Conservation (phyloP, 2,797 vertebrate species). For the Gymnocypris eckloni region DNA sequence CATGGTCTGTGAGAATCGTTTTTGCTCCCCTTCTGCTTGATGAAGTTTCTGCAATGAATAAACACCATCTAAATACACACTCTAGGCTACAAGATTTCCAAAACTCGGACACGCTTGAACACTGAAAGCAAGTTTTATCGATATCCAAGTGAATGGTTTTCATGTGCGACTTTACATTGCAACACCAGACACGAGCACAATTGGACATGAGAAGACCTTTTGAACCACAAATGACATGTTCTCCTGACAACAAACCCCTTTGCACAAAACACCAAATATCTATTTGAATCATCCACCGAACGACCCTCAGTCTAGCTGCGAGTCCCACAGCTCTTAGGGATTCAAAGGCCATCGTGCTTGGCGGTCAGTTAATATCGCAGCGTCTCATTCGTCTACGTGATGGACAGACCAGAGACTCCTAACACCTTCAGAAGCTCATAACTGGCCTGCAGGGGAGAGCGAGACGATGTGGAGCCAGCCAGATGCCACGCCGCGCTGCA, state of each 20-base stretch:
- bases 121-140: slow-evolving; percentile 60
- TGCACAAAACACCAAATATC: slow-evolving; percentile 53
- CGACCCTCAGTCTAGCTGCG: slow-evolving; percentile 56
- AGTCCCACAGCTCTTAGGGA: slow-evolving; percentile 39
- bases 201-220: slow-evolving; percentile 77
- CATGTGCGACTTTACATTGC: slow-evolving; percentile 78
- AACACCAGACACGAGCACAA: slow-evolving; percentile 78
- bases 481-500: slow-evolving; percentile 26
- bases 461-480: slow-evolving; percentile 26
- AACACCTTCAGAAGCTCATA: slow-evolving; percentile 32
- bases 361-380: slow-evolving; percentile 50
- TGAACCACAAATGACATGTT: slow-evolving; percentile 64
- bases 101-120: slow-evolving; percentile 61
- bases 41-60: slow-evolving; percentile 43
- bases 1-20: slow-evolving; percentile 44
- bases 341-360: slow-evolving; percentile 50
- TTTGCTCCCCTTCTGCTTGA: slow-evolving; percentile 24
- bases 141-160: slow-evolving; percentile 61
- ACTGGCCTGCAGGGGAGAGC: slow-evolving; percentile 41
- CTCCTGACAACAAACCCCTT: slow-evolving; percentile 42
- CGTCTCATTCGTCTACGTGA: slow-evolving; percentile 61
- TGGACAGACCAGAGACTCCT: slow-evolving; percentile 57
- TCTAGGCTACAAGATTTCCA: slow-evolving; percentile 65
- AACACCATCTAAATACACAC: slow-evolving; percentile 62
- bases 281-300: slow-evolving; percentile 53